phyloP scores from a whole-genome alignment of 2,888 invertebrate species.

The Synanthedon myopaeformis region DNA sequence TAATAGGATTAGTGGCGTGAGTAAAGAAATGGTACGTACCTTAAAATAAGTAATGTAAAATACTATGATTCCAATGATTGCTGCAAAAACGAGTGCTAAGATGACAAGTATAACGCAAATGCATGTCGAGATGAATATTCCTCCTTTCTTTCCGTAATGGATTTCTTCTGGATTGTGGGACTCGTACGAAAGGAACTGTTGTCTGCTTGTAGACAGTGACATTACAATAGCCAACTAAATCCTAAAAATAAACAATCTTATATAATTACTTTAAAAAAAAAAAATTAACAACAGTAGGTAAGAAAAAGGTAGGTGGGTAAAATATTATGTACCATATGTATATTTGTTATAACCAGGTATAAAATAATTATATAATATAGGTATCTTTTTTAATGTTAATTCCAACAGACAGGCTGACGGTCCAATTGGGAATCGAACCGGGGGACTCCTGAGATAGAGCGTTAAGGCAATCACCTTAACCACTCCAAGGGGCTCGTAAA shows the following conservation, averaged over 20 bases:
- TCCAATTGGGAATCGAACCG: too few species aligned
- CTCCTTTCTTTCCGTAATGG: constrained; percentile 70
- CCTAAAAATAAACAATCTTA: constrained; percentile 26
- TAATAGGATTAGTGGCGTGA: too few species aligned
- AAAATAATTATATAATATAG: too few species aligned
- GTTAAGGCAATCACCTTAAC: too few species aligned
- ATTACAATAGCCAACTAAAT: constrained; percentile 32
- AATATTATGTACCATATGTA: too few species aligned
- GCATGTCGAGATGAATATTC: constrained; percentile 73
- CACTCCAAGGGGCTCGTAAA: too few species aligned
- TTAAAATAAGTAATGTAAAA: constrained; percentile 56
- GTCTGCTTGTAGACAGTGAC: constrained; percentile 64
- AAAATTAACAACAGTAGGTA: too few species aligned
- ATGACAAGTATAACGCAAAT: constrained; percentile 58
- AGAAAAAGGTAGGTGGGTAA: too few species aligned
- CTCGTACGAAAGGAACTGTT: constrained; percentile 73
- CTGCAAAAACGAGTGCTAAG: constrained; percentile 38
- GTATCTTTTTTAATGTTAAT: too few species aligned
- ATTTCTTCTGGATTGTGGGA: constrained; percentile 61
- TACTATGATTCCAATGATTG: constrained; percentile 50
- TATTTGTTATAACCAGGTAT: too few species aligned
- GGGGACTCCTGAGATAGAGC: too few species aligned
- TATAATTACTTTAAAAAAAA: neutral
- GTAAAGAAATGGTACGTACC: constrained; percentile 22
- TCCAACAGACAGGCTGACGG: too few species aligned